Percentiles rank a stretch among this genome's conserved stretches.
Evolutionary conservation across 2,113 vertebrate species (phyloP).

Genomic region (Prietella phreatophila): DNA sequence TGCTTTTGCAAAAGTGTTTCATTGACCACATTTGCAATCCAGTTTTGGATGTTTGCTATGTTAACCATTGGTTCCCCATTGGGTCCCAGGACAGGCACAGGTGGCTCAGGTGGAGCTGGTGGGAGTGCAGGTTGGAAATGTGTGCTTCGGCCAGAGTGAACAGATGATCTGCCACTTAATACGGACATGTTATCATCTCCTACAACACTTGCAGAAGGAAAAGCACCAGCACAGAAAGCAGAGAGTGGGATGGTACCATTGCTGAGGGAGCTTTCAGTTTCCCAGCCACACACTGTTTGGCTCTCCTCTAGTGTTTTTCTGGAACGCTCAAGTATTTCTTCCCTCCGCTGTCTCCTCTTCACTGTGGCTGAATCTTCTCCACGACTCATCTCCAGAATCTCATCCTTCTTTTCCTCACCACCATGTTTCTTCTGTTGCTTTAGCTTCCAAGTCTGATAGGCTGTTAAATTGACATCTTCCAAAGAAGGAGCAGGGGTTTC

Average conservation of each 20-base stretch:
- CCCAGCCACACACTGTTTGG: constrained; percentile 85
- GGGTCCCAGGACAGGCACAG: constrained; percentile 69
- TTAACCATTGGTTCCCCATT: constrained; percentile 84
- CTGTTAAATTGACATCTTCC: constrained; percentile 80
- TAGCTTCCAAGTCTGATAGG: constrained; percentile 94
- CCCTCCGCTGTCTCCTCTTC: constrained; percentile 83
- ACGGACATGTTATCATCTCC: constrained; percentile 80
- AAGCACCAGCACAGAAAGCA: constrained; percentile 76
- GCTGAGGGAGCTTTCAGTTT: constrained; percentile 75
- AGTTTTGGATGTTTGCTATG: constrained; percentile 89
- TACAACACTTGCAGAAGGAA: constrained; percentile 56
- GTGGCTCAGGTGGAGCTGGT: constrained; percentile 66
- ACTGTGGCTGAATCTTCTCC: constrained; percentile 74
- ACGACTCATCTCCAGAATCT: constrained; percentile 81
- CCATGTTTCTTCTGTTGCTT: constrained; percentile 85
- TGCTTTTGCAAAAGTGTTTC: constrained; percentile 94
- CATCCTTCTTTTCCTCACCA: constrained; percentile 79
- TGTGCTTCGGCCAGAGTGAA: constrained; percentile 66
- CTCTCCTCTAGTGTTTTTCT: constrained; percentile 88
- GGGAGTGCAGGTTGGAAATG: constrained; percentile 66
- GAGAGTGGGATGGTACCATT: constrained; percentile 83
- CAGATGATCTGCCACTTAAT: constrained; percentile 77
- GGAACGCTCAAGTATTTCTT: constrained; percentile 86
- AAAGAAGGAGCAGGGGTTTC: constrained; percentile 53
- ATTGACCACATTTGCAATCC: constrained; percentile 89